phyloP scores from a whole-genome alignment of 1,140 invertebrate species.

The Glossosoma conforme region DNA sequence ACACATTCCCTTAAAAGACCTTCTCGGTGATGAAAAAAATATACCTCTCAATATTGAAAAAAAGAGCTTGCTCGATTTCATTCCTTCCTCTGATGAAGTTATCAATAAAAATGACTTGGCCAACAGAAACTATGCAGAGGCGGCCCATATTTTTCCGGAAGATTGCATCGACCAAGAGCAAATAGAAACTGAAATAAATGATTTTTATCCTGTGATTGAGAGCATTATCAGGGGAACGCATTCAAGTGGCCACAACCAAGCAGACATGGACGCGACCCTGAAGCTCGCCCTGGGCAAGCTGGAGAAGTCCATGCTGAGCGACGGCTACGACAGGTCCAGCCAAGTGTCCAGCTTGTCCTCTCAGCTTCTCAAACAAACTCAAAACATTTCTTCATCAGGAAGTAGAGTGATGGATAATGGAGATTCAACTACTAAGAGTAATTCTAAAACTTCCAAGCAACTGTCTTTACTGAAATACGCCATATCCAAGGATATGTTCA shows the following conservation, averaged over 20 bases:
- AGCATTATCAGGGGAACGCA: conserved; percentile 13
- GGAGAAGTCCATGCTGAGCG: conserved; percentile 22
- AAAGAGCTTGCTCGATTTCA: not conserved
- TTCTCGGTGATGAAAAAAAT: conserved; percentile 1
- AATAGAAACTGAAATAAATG: conserved; percentile 23
- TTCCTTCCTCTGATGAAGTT: not conserved
- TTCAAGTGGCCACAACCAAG: conserved; percentile 9
- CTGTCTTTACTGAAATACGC: conserved; percentile 3
- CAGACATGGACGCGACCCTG: conserved; percentile 19
- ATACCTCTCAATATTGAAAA: not conserved
- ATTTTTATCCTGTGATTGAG: conserved; percentile 18
- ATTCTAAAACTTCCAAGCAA: not conserved
- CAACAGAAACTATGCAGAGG: conserved; percentile 7
- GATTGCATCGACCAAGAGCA: conserved; percentile 4
- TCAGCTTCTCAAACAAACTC: conserved; percentile 1
- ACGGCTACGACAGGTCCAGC: not conserved
- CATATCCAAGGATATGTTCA: conserved; percentile 31
- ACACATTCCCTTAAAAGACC: conserved; percentile 25
- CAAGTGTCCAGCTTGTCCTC: not conserved
- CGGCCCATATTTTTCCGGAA: not conserved
- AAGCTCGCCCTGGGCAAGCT: conserved; percentile 22
- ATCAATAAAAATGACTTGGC: not conserved
- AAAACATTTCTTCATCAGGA: not conserved
- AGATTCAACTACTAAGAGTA: conserved; percentile 8
- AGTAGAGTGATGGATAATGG: not conserved